phyloP scores from a whole-genome alignment of 2,113 vertebrate genomes.

The Oryzias woworae region DNA sequence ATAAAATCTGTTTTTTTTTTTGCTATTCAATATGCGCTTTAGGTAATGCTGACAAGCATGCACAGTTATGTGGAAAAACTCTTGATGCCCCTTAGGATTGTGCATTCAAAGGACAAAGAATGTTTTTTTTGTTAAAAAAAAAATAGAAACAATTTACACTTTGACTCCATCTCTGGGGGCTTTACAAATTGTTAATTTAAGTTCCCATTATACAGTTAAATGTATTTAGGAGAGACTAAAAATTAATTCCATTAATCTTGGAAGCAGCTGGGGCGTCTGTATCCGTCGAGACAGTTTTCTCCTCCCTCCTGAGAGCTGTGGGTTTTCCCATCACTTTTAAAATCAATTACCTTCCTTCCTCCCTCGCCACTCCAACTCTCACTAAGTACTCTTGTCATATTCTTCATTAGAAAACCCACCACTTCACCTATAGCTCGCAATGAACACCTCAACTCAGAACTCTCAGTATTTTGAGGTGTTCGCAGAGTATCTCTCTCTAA shows the following conservation, averaged over 20 bases:
- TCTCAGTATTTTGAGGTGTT: constrained; percentile 54
- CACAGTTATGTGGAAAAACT: constrained; percentile 38
- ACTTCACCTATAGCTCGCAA: constrained; percentile 68
- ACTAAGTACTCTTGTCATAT: constrained; percentile 71
- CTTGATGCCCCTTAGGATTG: constrained; percentile 31
- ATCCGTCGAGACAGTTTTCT: constrained; percentile 66
- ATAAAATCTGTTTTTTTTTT: constrained; percentile 3
- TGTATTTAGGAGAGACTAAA: constrained; percentile 69
- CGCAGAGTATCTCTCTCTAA: constrained; percentile 45
- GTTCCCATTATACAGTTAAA: constrained; percentile 56
- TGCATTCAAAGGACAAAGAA: constrained; percentile 43
- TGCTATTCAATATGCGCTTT: constrained; percentile 14
- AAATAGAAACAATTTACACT: constrained; percentile 57
- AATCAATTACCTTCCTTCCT: constrained; percentile 79
- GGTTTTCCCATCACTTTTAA: constrained; percentile 77
- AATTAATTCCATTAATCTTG: constrained; percentile 73
- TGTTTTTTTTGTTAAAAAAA: constrained; percentile 33
- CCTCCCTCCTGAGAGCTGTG: constrained; percentile 72
- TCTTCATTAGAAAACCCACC: constrained; percentile 73
- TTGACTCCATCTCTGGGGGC: constrained; percentile 63
- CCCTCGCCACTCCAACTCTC: constrained; percentile 66
- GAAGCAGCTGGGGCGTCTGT: constrained; percentile 62
- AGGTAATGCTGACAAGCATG: constrained; percentile 33
- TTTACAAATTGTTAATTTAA: constrained; percentile 67
- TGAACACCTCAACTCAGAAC: constrained; percentile 53